A percentile compares a stretch with the other conserved stretches of the same genome.
These are phyloP conservation scores for Drosophila nigrodunni DNA, from an alignment of 1,140 invertebrate species.

Conservation along the genomic window DNA sequence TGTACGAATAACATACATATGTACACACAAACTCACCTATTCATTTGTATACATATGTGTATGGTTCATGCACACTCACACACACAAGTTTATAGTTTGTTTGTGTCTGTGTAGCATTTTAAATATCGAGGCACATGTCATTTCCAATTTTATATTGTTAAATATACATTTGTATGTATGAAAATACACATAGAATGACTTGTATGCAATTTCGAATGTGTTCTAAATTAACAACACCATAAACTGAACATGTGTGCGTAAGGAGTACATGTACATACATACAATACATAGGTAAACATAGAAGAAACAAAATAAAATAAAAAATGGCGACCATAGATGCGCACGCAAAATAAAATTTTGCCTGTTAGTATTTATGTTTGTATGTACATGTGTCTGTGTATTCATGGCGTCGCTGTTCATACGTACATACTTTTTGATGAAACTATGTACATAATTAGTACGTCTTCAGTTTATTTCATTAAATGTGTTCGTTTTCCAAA, in stretches of 20 bases:
- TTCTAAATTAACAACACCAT: slow-evolving; percentile 41
- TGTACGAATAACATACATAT: slow-evolving; percentile 3
- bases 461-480: slow-evolving; percentile 47
- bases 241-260: slow-evolving; percentile 42
- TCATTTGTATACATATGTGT: slow-evolving; percentile 16
- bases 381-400: slow-evolving; percentile 22
- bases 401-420: slow-evolving; percentile 14
- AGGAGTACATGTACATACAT: too few species aligned
- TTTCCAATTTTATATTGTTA: slow-evolving; percentile 51
- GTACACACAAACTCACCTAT: slow-evolving; percentile 3
- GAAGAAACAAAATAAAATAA: slow-evolving; percentile 69
- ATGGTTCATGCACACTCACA: slow-evolving; percentile 6
- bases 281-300: slow-evolving; percentile 16
- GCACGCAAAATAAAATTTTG: slow-evolving; percentile 77
- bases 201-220: slow-evolving; percentile 33
- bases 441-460: slow-evolving; percentile 32
- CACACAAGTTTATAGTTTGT: background rate
- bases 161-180: slow-evolving; percentile 38
- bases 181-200: slow-evolving; percentile 21
- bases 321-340: slow-evolving; percentile 78
- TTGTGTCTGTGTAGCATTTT: slow-evolving; percentile 35
- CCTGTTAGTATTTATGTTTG: slow-evolving; percentile 47
- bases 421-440: background rate
- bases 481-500: slow-evolving; percentile 18
- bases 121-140: slow-evolving; percentile 56